These are phyloP conservation scores for Mesorhabditis spiculigera DNA, from an alignment of 2,888 invertebrate genomes.

Conservation along the genomic window DNA sequence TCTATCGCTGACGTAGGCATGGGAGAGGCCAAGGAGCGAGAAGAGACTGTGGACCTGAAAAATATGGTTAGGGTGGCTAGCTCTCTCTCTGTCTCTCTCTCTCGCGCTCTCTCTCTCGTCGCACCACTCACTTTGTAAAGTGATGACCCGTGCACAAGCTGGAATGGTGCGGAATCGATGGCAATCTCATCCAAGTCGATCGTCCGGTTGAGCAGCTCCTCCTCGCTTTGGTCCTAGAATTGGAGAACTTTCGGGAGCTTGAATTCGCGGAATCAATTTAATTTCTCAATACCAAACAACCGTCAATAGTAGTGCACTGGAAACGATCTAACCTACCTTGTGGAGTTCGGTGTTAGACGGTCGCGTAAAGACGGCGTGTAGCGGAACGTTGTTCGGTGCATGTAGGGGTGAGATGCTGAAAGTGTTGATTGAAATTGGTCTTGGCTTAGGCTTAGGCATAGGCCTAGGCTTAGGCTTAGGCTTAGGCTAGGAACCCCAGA, in stretches of 20 bases:
- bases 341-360: constrained; percentile 24
- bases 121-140: constrained; percentile 31
- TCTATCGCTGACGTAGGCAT: constrained; percentile 45
- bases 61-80: background rate
- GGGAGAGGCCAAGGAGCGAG: constrained; percentile 40
- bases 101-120: background rate
- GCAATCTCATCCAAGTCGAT: constrained; percentile 39
- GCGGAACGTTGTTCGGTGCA: constrained; percentile 34
- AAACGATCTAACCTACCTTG: constrained; percentile 8
- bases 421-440: background rate
- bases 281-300: too few relatives aligned
- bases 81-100: too few relatives aligned
- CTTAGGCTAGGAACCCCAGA: too few relatives aligned
- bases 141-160: constrained; percentile 38
- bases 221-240: constrained; percentile 27
- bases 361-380: constrained; percentile 37
- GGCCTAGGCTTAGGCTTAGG: too few relatives aligned
- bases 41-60: constrained; percentile 38
- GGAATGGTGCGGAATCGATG: constrained; percentile 46
- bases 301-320: too few relatives aligned
- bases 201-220: constrained; percentile 29
- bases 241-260: too few relatives aligned
- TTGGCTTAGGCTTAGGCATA: too few relatives aligned
- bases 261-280: too few relatives aligned
- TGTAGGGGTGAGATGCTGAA: constrained; percentile 38